Percentiles rank a stretch among this genome's conserved stretches.
Evolutionary conservation across 2,113 vertebrate genomes (phyloP).

Genomic region (Eptatretus burgeri): DNA sequence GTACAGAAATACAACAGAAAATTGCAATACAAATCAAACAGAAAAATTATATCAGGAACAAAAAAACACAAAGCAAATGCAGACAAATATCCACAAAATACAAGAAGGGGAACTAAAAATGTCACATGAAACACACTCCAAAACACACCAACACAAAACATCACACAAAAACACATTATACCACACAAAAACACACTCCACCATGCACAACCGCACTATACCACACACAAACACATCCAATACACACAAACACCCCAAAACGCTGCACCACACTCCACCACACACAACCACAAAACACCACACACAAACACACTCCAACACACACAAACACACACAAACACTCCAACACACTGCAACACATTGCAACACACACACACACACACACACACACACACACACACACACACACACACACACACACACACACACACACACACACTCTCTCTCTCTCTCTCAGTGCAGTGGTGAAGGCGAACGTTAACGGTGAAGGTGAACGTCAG

Average conservation of each 20-base stretch:
- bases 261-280: too few species aligned
- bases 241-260: too few species aligned
- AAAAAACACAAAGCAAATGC: neutral
- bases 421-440: too few species aligned
- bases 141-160: neutral
- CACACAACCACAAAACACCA: too few species aligned
- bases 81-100: neutral
- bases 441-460: too few species aligned
- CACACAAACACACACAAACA: too few species aligned
- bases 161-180: neutral
- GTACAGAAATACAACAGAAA: neutral
- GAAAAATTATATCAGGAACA: neutral
- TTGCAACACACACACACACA: too few species aligned
- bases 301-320: too few species aligned
- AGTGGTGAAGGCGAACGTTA: too few species aligned
- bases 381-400: too few species aligned
- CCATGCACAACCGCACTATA: neutral
- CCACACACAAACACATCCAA: neutral
- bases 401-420: too few species aligned
- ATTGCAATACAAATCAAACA: neutral
- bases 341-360: too few species aligned
- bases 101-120: neutral
- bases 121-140: neutral
- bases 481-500: neutral
- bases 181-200: neutral